These are phyloP conservation scores for Nibea coibor DNA, from an alignment of 2,113 vertebrate species.

Conservation along the genomic window DNA sequence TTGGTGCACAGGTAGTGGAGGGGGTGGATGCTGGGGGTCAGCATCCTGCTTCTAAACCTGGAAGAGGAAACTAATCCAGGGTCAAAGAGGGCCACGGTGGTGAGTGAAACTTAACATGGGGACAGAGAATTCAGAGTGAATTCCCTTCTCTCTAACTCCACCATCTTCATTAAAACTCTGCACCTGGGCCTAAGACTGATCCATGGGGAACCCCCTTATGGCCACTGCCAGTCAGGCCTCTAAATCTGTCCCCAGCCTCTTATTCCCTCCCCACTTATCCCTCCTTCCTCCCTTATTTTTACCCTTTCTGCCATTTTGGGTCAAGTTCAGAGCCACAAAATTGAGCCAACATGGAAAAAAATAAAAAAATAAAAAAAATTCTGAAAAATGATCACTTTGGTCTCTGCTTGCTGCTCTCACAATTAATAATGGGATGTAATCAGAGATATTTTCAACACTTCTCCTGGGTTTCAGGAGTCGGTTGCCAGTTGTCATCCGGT, in stretches of 20 bases:
- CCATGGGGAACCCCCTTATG: conserved; percentile 69
- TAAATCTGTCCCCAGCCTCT: conserved; percentile 75
- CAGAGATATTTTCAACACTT: conserved; percentile 57
- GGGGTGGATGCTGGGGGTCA: conserved; percentile 28
- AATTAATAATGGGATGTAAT: conserved; percentile 78
- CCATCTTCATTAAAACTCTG: conserved; percentile 80
- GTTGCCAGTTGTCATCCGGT: conserved; percentile 70
- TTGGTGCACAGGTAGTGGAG: conserved; percentile 69
- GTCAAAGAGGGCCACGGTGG: conserved; percentile 80
- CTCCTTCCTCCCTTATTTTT: conserved; percentile 39
- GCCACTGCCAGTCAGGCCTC: conserved; percentile 52
- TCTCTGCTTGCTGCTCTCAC: conserved; percentile 40
- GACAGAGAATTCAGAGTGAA: conserved; percentile 59
- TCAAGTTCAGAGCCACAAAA: conserved; percentile 64
- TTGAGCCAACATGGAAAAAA: conserved; percentile 70
- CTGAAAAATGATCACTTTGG: conserved; percentile 58
- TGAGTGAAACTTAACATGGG: conserved; percentile 82
- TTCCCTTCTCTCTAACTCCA: conserved; percentile 46
- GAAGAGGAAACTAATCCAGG: conserved; percentile 84
- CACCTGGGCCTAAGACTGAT: conserved; percentile 78
- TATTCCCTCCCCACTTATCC: conserved; percentile 67
- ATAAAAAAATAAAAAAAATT: not conserved
- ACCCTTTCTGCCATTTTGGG: conserved; percentile 54
- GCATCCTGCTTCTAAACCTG: conserved; percentile 80
- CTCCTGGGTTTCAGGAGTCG: conserved; percentile 64